These are phyloP conservation scores for Tetraodon nigroviridis DNA, from an alignment of 2,113 vertebrate genomes.

Conservation along the genomic window DNA sequence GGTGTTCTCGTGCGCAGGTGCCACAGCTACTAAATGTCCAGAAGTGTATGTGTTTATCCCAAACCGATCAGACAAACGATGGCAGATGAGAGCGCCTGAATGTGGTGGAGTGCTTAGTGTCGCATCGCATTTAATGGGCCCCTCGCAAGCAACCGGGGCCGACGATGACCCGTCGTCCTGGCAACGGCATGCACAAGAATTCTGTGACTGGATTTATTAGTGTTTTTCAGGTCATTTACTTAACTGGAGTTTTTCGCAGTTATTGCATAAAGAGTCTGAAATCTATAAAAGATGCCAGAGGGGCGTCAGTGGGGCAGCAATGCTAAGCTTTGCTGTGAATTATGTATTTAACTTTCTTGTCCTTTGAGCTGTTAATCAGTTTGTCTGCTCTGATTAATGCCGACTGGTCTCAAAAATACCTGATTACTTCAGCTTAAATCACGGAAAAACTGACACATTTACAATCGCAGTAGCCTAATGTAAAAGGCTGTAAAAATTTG, in stretches of 20 bases:
- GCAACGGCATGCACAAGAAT: neutral
- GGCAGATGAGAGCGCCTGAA: conserved; percentile 64
- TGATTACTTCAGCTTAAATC: conserved; percentile 5
- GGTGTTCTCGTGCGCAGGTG: conserved; percentile 20
- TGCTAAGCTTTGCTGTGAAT: neutral
- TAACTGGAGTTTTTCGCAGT: neutral
- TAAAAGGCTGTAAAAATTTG: conserved; percentile 30
- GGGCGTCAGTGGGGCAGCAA: neutral
- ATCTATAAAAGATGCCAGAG: neutral
- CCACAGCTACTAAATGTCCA: conserved; percentile 61
- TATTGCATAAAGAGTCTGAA: neutral
- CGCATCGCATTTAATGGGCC: conserved; percentile 65
- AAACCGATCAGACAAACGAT: conserved; percentile 54
- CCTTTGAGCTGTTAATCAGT: neutral
- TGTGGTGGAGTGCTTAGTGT: conserved; percentile 59
- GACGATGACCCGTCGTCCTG: conserved; percentile 12
- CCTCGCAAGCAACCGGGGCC: conserved; percentile 31
- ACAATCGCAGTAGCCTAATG: conserved; percentile 28
- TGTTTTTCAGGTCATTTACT: conserved; percentile 10
- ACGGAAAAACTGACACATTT: neutral
- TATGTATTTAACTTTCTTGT: neutral
- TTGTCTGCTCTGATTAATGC: neutral
- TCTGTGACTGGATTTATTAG: conserved; percentile 4
- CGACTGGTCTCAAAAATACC: neutral
- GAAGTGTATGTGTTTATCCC: conserved; percentile 63